Conservation (phyloP, 2,113 vertebrate species). For the Pyrgilauda ruficollis region DNA sequence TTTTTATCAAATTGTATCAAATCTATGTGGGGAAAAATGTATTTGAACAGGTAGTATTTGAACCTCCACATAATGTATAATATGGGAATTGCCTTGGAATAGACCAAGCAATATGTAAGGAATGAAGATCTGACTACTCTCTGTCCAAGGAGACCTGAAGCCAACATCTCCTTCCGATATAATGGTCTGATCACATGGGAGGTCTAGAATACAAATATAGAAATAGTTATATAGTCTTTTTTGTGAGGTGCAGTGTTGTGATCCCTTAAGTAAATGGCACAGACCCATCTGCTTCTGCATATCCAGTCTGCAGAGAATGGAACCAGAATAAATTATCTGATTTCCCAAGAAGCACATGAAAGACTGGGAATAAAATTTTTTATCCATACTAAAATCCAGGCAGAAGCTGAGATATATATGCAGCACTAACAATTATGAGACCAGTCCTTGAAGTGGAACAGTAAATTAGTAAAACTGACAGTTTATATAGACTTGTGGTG, state of each 20-base stretch:
- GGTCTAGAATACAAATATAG: neutral
- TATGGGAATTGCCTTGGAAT: neutral
- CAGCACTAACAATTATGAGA: neutral
- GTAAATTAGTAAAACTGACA: neutral
- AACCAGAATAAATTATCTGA: neutral
- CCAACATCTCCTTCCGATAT: rapidly evolving
- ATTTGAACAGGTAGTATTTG: neutral
- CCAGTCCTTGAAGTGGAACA: neutral
- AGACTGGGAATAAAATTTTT: neutral
- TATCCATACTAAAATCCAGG: neutral
- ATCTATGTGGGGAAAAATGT: neutral
- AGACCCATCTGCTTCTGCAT: neutral
- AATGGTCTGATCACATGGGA: neutral
- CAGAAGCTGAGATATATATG: neutral
- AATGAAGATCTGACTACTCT: neutral
- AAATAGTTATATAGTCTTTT: neutral
- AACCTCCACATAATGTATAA: rapidly evolving
- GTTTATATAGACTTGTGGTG: too few species aligned
- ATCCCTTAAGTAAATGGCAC: neutral
- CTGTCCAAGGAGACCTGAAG: neutral
- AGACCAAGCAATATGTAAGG: neutral
- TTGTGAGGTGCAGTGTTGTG: neutral
- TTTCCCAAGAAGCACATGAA: neutral
- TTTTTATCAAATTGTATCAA: neutral
- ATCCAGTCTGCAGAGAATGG: neutral